Evolutionary conservation across 1,140 invertebrate species (phyloP), one percentile per base, ranked within the genome.

Genomic region (Reticulitermes speratus): DNA sequence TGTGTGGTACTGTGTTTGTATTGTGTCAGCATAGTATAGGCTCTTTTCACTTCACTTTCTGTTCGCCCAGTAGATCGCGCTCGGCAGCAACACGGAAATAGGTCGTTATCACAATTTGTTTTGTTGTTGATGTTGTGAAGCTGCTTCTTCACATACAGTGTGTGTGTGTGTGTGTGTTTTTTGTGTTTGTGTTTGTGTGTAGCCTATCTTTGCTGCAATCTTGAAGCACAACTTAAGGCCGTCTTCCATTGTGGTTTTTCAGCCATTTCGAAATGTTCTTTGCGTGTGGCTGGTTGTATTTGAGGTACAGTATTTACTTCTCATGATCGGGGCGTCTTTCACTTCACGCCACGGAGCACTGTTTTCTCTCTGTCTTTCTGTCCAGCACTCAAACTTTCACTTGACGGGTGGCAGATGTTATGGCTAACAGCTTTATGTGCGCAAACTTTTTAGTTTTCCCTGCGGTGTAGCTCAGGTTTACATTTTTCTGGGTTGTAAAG

Each of bases 241-340:
- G 86, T 86, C 45, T 87, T 87, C 85, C 82, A 75, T 88, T 86
- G 87, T 89, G 87, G 85, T 90, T 92, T 94, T 94, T 94, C 94
- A 95, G 94, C 93, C 94, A 93, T 92, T 94, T 93, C 92, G 90
- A 90, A 89, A 90, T 95, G 93, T 95, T 94, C 94, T 95, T 95
- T 95, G 94, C 94, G 92, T 95, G 94, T 93, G 94, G 94, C 93
- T 95, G 94, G 94, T 94, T 95, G 90, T 95, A 95, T 93, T 92
- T 95, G 93, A 95, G 94, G 94, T 95, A 95, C 92, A 92, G 87
- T 88, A 88, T 87, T 55, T 44, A 84, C 52, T 83, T 75, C 30
- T 84, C 83, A 84, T 84, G 83, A 59, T 84, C 83, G 30, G 83
- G 38, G 65, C 45, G 65, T 85, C 45, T 81, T 65, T 85, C 25